Percentiles rank a stretch among this genome's conserved stretches.
Conservation (phyloP, 2,888 invertebrate genomes). For the Papilio gigon region DNA sequence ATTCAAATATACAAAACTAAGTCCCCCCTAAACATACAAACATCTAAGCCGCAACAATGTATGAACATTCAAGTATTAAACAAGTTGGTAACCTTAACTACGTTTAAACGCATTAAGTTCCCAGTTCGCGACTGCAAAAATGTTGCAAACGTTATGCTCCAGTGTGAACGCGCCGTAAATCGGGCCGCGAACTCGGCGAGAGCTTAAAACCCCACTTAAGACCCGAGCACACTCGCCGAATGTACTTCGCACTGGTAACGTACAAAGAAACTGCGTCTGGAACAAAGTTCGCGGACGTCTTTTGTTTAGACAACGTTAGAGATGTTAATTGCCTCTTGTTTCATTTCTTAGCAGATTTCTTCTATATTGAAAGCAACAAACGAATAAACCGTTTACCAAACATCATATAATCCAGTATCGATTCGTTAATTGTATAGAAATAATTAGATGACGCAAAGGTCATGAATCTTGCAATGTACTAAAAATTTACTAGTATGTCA, state of each 20-base stretch:
- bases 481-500: too few species aligned
- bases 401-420: too few species aligned
- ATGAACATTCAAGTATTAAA: constrained; percentile 20
- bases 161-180: constrained; percentile 42
- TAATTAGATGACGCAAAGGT: too few species aligned
- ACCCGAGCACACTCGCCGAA: constrained; percentile 41
- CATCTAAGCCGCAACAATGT: constrained; percentile 2
- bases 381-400: not conserved
- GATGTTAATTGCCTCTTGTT: not conserved
- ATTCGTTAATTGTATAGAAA: too few species aligned
- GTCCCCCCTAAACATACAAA: not conserved
- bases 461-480: too few species aligned
- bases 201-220: constrained; percentile 43
- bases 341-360: not conserved
- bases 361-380: not conserved
- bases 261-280: constrained; percentile 41
- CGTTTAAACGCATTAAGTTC: constrained; percentile 38
- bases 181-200: constrained; percentile 34
- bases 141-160: constrained; percentile 35
- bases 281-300: constrained; percentile 41
- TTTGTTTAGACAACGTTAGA: constrained; percentile 30
- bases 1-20: not conserved
- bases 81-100: constrained; percentile 31
- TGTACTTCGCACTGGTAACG: constrained; percentile 40
- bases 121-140: constrained; percentile 36